Base-by-base conservation (phyloP, 2,113 vertebrate genomes). In the Triplophysa rosa region DNA sequence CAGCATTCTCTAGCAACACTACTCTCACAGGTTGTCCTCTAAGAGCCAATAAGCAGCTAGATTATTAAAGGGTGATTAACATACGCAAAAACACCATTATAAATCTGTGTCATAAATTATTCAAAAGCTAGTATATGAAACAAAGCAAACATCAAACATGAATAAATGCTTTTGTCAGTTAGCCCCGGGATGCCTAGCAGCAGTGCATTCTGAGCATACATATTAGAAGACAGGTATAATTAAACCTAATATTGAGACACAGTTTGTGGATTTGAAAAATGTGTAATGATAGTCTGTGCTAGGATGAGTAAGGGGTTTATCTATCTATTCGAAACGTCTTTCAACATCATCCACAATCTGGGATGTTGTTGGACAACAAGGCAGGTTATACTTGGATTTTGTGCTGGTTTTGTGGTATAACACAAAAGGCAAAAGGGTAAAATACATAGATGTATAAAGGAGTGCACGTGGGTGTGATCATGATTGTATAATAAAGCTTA, bases 391-490 rank as follows among this genome's bases (percentile, higher is more conserved):
- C n/a, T 68, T 62, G 45, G 29, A 42, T 33, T 70, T 77, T 74
- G 42, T 67, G 21, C 77, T 71, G 52, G 69, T 26, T 45, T 29
- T 37, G 33, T 37, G 61, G 77, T n/a, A 16, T 42, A 71, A 80
- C 40, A 70, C 83, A 75, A 49, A 87, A 86, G 67, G 82, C 83
- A 76, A 74, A 82, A 82, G 88, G 81, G 72, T 67, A 76, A 61
- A 76, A 78, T 73, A 37, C 33, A 37, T 37, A 79, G 14, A 19
- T 82, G 40, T 81, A 71, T 80, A 86, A 80, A 82, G 65, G 85
- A 84, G 80, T 49, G 79, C 74, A 84, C 82, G 77, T 79, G 77
- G 62, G 65, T 33, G 72, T 49, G 17, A 71, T 56, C 52, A 61
- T 2, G 42, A 62, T 63, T 45, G 16, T 13, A 26, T 42, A 16